A percentile compares a stretch with the other conserved stretches of the same genome.
phyloP scores from a whole-genome alignment of 2,113 vertebrate genomes.

The Mirounga angustirostris region DNA sequence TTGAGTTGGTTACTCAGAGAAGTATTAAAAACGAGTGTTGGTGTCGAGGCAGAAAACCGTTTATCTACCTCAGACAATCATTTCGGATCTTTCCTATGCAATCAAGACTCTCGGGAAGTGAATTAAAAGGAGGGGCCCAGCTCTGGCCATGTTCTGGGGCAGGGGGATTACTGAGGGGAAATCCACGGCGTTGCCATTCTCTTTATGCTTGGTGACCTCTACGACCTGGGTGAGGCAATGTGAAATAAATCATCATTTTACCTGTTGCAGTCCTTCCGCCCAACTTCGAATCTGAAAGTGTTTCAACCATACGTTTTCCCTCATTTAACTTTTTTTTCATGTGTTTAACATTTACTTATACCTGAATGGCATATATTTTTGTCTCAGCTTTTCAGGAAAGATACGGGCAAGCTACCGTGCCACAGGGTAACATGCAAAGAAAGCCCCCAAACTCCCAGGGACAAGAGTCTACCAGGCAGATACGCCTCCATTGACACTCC shows the following conservation, averaged over 20 bases:
- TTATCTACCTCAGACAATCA: neutral
- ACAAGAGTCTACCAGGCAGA: neutral
- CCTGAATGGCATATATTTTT: neutral
- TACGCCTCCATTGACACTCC: neutral
- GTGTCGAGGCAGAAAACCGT: neutral
- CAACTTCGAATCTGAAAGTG: neutral
- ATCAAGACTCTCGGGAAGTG: neutral
- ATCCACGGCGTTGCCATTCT: accelerated
- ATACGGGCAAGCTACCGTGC: neutral
- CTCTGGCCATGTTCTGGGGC: no score
- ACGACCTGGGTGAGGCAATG: neutral
- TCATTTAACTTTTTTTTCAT: neutral
- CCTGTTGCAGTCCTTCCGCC: neutral
- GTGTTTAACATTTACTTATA: slow-evolving; percentile 7
- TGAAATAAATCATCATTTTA: neutral
- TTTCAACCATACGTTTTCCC: neutral
- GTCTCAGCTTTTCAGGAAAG: neutral
- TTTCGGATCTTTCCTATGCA: neutral
- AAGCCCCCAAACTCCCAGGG: neutral
- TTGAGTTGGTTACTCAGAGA: neutral
- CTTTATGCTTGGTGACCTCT: neutral
- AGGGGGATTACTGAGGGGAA: neutral
- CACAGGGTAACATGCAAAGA: neutral
- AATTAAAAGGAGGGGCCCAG: neutral
- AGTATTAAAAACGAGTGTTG: slow-evolving; percentile 39